Percentiles rank a stretch among this genome's conserved stretches.
phyloP scores from a whole-genome alignment of 2,888 invertebrate genomes.

The Plebejus melissa region DNA sequence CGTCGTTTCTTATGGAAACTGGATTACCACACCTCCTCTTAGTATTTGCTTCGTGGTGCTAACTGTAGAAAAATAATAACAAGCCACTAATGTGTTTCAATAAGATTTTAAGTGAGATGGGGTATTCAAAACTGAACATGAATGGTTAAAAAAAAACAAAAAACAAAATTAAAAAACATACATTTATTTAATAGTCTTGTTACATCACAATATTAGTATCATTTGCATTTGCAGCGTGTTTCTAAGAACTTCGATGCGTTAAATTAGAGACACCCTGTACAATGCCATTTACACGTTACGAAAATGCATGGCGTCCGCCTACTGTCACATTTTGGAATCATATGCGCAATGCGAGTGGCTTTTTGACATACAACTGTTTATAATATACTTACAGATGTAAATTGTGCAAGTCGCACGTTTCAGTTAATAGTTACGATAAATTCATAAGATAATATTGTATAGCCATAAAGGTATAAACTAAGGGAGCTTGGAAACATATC shows the following conservation, averaged over 20 bases:
- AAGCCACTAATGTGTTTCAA: conserved; percentile 6
- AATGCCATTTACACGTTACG: neutral
- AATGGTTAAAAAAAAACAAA: conserved; percentile 10
- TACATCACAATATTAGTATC: conserved; percentile 28
- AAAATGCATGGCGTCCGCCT: conserved; percentile 5
- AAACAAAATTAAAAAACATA: conserved; percentile 24
- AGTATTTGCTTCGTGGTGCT: too few species aligned
- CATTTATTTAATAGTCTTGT: conserved; percentile 27
- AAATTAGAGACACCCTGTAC: neutral
- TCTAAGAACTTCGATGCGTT: neutral
- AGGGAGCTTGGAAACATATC: neutral
- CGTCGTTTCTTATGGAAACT: too few species aligned
- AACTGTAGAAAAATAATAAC: neutral
- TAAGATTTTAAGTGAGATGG: neutral
- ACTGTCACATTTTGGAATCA: neutral
- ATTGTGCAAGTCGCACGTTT: neutral
- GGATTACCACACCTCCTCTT: too few species aligned
- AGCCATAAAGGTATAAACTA: neutral
- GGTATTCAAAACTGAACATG: neutral
- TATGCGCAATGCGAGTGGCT: neutral
- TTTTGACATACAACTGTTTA: neutral
- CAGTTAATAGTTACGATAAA: neutral
- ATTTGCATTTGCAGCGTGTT: conserved; percentile 10
- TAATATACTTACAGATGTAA: neutral
- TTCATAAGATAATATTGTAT: neutral